A percentile compares a stretch with the other conserved stretches of the same genome.
phyloP scores from a whole-genome alignment of 2,113 vertebrate species.

The Psettodes erumei region DNA sequence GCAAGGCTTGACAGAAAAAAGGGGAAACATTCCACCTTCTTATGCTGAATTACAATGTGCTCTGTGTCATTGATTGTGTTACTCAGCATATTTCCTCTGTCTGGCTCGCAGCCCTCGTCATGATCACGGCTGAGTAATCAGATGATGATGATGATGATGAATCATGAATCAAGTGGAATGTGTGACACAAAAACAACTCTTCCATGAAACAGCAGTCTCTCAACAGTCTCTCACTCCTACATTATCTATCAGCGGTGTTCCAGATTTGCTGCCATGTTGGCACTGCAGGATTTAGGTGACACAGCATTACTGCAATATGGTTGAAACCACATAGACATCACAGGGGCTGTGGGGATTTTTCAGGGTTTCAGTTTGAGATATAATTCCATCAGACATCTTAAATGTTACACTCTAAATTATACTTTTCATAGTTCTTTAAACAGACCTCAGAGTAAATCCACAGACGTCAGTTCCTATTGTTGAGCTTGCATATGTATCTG shows the following conservation, averaged over 20 bases:
- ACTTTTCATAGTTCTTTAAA: not conserved
- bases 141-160: slow-evolving; percentile 51
- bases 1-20: not conserved
- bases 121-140: slow-evolving; percentile 23
- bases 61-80: not conserved
- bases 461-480: not conserved
- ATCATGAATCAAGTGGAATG: slow-evolving; percentile 34
- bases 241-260: slow-evolving; percentile 47
- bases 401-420: not conserved
- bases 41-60: not conserved
- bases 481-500: not conserved
- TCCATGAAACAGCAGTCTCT: slow-evolving; percentile 37
- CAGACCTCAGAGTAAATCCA: not conserved
- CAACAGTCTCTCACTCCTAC: slow-evolving; percentile 18
- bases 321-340: slow-evolving; percentile 13
- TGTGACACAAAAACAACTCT: slow-evolving; percentile 36
- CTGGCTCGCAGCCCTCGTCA: slow-evolving; percentile 19
- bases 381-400: not conserved
- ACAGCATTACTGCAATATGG: slow-evolving; percentile 13
- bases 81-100: slow-evolving; percentile 22
- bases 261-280: slow-evolving; percentile 37
- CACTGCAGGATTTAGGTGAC: slow-evolving; percentile 21
- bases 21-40: not conserved
- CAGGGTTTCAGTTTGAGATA: slow-evolving; percentile 7
- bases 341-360: not conserved